A percentile compares a stretch with the other conserved stretches of the same genome.
Conservation (phyloP, 2,113 vertebrate species). For the Hippocampus barbouri region DNA sequence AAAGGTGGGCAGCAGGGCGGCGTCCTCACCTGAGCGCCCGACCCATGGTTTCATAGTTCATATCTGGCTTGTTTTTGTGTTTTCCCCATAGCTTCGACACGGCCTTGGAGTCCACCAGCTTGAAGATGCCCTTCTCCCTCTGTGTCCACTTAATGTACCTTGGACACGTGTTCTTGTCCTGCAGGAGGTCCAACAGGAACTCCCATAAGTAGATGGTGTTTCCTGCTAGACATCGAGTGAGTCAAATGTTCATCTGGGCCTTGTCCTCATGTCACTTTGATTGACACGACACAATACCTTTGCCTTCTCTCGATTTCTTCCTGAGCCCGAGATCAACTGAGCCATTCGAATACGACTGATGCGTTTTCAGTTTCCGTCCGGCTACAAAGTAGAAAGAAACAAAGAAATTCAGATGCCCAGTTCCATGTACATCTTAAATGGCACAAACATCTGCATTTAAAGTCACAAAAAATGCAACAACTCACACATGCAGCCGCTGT, state of each 20-base stretch:
- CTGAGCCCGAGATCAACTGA: conserved; percentile 87
- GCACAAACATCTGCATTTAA: no score
- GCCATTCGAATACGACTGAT: conserved; percentile 78
- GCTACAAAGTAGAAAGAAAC: conserved; percentile 64
- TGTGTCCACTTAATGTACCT: conserved; percentile 98
- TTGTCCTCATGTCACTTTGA: neutral
- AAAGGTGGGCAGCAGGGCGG: neutral
- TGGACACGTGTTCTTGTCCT: conserved; percentile 98
- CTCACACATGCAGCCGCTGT: no score
- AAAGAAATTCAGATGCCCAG: no score
- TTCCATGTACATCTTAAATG: no score
- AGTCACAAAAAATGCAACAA: no score
- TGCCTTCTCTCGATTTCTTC: conserved; percentile 94
- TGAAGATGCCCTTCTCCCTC: conserved; percentile 97
- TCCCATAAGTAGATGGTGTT: conserved; percentile 97
- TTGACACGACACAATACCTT: conserved; percentile 74
- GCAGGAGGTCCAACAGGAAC: conserved; percentile 94
- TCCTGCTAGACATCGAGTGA: conserved; percentile 65
- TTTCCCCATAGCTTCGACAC: conserved; percentile 98
- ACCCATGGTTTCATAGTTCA: conserved; percentile 99
- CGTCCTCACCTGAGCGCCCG: conserved; percentile 86
- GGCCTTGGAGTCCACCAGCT: conserved; percentile 96
- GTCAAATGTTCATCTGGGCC: neutral
- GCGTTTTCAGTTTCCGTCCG: conserved; percentile 89
- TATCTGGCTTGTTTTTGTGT: conserved; percentile 99